Percentiles rank a stretch among this genome's conserved stretches.
phyloP scores from a whole-genome alignment of 2,113 vertebrate species.

The Cathartes aura region DNA sequence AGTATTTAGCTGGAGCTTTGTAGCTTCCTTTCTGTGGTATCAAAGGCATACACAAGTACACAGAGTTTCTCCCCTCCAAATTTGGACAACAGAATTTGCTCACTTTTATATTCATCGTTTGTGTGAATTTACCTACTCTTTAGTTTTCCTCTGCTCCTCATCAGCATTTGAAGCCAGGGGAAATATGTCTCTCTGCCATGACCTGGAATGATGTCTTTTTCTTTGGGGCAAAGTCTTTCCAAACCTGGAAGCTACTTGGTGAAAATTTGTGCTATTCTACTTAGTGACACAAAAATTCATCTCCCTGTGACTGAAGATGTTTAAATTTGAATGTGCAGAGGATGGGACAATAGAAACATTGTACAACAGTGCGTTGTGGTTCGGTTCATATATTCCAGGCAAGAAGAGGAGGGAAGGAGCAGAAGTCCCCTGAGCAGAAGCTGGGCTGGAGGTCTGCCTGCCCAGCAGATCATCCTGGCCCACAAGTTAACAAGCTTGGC shows the following conservation, averaged over 20 bases:
- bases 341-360: neutral
- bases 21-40: neutral
- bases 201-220: neutral
- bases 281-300: neutral
- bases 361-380: accelerated
- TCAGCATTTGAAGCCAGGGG: neutral
- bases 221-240: neutral
- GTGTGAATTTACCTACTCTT: neutral
- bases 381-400: neutral
- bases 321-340: neutral
- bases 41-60: neutral
- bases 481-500: neutral
- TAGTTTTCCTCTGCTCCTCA: neutral
- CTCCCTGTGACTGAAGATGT: neutral
- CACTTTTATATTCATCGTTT: neutral
- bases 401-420: neutral
- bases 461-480: neutral
- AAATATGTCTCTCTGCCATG: neutral
- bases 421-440: neutral
- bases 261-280: neutral
- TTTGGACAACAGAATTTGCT: neutral
- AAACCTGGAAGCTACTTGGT: neutral
- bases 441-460: neutral
- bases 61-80: neutral
- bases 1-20: neutral